Evolutionary conservation across 2,888 invertebrate genomes (phyloP).

Genomic region (Oxycera nigricornis): DNA sequence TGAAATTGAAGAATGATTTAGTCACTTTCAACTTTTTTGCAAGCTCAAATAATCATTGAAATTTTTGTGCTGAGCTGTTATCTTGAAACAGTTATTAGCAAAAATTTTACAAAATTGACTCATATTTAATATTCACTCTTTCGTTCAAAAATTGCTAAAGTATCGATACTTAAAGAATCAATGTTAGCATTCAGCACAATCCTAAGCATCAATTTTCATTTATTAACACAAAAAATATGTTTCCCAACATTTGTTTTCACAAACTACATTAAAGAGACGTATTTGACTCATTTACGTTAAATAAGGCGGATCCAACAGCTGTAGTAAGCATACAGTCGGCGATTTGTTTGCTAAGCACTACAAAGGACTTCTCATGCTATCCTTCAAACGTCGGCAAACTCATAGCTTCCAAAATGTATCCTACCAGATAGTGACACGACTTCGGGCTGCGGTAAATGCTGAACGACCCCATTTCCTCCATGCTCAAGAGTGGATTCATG

Average conservation of each 20-base stretch:
- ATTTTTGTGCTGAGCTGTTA: too few species aligned
- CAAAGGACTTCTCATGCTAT: not conserved
- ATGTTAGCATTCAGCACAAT: not conserved
- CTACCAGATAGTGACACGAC: not conserved
- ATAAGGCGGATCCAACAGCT: not conserved
- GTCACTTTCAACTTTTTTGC: too few species aligned
- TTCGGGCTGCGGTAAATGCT: not conserved
- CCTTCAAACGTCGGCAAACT: not conserved
- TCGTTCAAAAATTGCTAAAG: too few species aligned
- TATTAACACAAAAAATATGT: not conserved
- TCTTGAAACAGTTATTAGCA: too few species aligned
- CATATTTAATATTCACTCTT: too few species aligned
- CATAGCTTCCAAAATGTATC: not conserved
- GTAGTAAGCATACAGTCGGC: not conserved
- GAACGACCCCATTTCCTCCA: not conserved
- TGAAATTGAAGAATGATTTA: too few species aligned
- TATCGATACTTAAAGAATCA: too few species aligned
- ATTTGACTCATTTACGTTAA: constrained; percentile 4
- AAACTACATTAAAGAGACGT: not conserved
- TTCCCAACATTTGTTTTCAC: not conserved
- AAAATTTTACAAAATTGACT: too few species aligned
- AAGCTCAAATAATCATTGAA: too few species aligned
- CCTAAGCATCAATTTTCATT: not conserved
- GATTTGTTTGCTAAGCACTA: constrained; percentile 2
- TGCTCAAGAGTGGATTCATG: not conserved